phyloP scores from a whole-genome alignment of 2,113 vertebrate species.

The Sporophila hypoxantha region DNA sequence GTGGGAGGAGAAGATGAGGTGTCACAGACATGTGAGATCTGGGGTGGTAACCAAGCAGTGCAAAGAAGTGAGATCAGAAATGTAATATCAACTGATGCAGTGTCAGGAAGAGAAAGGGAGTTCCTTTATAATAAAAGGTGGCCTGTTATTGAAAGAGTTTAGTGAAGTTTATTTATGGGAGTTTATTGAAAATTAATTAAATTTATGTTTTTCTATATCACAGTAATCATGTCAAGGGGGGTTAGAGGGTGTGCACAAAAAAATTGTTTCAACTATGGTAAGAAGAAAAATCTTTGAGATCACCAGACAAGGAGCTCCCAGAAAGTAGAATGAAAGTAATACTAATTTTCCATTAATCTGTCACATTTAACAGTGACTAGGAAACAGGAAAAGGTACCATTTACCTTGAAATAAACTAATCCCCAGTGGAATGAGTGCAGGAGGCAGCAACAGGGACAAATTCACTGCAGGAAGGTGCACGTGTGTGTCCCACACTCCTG shows the following conservation, averaged over 20 bases:
- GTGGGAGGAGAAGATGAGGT: neutral
- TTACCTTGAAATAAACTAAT: neutral
- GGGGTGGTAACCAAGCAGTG: neutral
- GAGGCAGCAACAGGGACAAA: neutral
- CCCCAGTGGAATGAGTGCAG: neutral
- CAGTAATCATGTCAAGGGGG: neutral
- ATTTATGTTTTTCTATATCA: neutral
- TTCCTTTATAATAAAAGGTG: neutral
- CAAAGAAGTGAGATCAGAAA: neutral
- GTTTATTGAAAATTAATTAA: neutral
- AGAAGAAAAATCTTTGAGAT: neutral
- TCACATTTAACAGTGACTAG: neutral
- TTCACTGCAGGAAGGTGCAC: neutral
- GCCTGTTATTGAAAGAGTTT: neutral
- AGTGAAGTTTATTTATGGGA: neutral
- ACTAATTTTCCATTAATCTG: neutral
- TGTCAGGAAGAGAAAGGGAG: neutral
- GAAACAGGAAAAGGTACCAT: neutral
- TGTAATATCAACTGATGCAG: neutral
- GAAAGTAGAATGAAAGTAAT: neutral
- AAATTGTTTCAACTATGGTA: neutral
- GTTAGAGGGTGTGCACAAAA: neutral
- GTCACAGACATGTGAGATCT: neutral
- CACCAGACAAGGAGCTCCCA: neutral
- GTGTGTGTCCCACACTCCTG: neutral